These are phyloP conservation scores for Sthenelais limicola DNA, from an alignment of 2,888 invertebrate species.

Conservation along the genomic window DNA sequence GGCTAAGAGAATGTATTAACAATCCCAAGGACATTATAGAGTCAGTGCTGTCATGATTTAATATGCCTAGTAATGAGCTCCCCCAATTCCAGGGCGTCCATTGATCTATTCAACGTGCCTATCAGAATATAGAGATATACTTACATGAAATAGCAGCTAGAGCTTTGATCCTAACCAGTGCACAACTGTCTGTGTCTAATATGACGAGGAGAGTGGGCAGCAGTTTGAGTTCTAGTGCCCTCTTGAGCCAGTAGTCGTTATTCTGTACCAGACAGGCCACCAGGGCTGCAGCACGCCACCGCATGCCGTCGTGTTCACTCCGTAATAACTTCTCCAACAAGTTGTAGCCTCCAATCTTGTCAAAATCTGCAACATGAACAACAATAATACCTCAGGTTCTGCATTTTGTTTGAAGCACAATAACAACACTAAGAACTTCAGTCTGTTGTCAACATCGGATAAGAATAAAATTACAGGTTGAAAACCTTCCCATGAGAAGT, in stretches of 20 bases:
- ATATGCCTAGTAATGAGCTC: too few relatives aligned
- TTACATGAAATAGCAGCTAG: conserved; percentile 86
- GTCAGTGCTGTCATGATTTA: too few relatives aligned
- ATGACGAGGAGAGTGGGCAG: conserved; percentile 79
- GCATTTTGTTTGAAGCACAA: background rate
- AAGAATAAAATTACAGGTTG: background rate
- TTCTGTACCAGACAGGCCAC: conserved; percentile 88
- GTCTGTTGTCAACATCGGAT: too few relatives aligned
- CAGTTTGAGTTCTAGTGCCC: conserved; percentile 78
- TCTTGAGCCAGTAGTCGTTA: conserved; percentile 86
- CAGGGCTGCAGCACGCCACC: conserved; percentile 79
- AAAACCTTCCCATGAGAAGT: too few relatives aligned
- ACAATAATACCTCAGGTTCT: background rate
- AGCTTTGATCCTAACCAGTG: conserved; percentile 79
- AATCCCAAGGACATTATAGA: too few relatives aligned
- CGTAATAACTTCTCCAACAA: conserved; percentile 81
- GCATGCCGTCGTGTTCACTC: conserved; percentile 77
- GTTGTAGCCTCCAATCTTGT: conserved; percentile 86
- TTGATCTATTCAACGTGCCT: too few relatives aligned
- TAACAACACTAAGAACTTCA: too few relatives aligned
- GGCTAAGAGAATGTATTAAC: too few relatives aligned
- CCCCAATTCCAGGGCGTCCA: too few relatives aligned
- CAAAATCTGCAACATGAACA: conserved; percentile 78
- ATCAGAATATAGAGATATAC: too few relatives aligned
- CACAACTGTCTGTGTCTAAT: conserved; percentile 76